Conservation (phyloP, 92 coral and sea anemone genomes). For the Palythoa caribaeorum region DNA sequence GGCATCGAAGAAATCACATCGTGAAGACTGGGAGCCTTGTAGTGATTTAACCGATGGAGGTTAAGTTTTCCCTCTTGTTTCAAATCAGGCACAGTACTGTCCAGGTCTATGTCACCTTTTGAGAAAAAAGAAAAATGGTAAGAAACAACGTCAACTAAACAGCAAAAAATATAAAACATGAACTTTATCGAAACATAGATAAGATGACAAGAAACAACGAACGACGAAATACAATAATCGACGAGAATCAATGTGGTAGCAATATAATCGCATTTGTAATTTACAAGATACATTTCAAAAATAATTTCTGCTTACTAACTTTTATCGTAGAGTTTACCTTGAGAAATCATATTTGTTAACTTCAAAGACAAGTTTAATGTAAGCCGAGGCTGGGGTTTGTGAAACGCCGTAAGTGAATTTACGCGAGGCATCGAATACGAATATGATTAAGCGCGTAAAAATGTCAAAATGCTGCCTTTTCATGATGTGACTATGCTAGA, state of each 20-base stretch:
- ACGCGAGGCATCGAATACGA: not conserved
- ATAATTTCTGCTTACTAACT: not conserved
- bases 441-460: conserved; percentile 28
- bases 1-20: conserved; percentile 87
- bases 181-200: not conserved
- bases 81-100: conserved; percentile 92
- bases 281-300: not conserved
- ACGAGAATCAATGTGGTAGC: not conserved
- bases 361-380: conserved; percentile 31
- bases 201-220: not conserved
- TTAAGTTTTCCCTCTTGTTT: conserved; percentile 94
- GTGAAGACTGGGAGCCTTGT: conserved; percentile 94
- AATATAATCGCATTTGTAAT: not conserved
- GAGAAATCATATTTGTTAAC: conserved; percentile 25
- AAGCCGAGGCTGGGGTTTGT: conserved; percentile 27
- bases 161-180: not conserved
- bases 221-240: not conserved
- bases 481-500: conserved; percentile 37
- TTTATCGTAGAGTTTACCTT: conserved; percentile 1
- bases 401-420: conserved; percentile 11
- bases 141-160: not conserved
- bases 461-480: conserved; percentile 7
- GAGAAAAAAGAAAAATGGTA: conserved; percentile 32
- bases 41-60: conserved; percentile 93
- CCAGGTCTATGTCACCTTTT: conserved; percentile 97